Evolutionary conservation across 37 sponge, comb jelly and placozoan species (phyloP), one percentile per base, ranked within the genome.

Genomic region (Bolinopsis microptera): DNA sequence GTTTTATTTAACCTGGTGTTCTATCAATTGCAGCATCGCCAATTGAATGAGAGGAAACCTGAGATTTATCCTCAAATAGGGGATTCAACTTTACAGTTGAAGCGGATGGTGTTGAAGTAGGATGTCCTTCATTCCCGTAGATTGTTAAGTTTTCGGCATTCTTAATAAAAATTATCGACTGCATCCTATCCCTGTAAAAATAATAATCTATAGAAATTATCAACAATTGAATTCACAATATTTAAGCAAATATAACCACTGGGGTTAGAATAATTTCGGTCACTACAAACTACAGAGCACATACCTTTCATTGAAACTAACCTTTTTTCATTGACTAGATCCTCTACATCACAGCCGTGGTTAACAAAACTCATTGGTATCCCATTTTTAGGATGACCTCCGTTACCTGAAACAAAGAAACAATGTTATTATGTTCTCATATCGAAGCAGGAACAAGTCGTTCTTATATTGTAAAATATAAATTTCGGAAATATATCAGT

Each of bases 101-200:
- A n/a, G n/a, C n/a, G n/a, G 80, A 77, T 35, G 21, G 21, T 3
- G 80, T 18, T 28, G 33, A 16, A 1, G 36, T 22, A 77, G 80
- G 0, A 2, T 32, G 28, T 16, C 80, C 37, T 32, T 77, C 80
- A 48, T 48, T 48, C 9, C 61, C 61, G 37, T 77, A 77, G 3
- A 77, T 32, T 32, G 27, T 77, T 13, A 77, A 36, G 32, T 77
- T 77, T 1, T 27, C 32, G 36, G 80, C 80, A 77, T 77, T 77
- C 36, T 77, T 32, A 32, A 77, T 77, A 18, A 34, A 77, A 32
- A 77, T 32, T 32, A 77, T 32, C 1, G 80, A 77, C 21, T 77
- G 34, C 80, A 77, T 77, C 33, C 80, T 77, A 35, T 77, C 32
- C 36, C 80, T 77, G 80, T 34, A 77, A 13, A 33, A 72, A 18